These are phyloP conservation scores for Sinonovacula constricta DNA, from an alignment of 1,140 invertebrate genomes.

Conservation along the genomic window DNA sequence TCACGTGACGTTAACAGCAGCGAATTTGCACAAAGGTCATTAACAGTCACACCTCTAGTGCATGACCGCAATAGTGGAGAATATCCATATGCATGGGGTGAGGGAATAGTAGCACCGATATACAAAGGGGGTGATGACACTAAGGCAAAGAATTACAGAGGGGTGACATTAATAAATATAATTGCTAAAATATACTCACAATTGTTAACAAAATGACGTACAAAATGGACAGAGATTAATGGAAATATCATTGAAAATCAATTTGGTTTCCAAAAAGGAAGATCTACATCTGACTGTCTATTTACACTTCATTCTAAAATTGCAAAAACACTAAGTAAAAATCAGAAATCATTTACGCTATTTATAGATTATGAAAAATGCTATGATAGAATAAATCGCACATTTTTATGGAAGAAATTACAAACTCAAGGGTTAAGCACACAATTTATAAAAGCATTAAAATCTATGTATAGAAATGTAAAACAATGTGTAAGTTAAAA, in stretches of 20 bases:
- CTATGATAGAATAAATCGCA: neutral
- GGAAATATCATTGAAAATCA: too few relatives aligned
- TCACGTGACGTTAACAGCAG: too few relatives aligned
- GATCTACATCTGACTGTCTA: too few relatives aligned
- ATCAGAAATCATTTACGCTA: neutral
- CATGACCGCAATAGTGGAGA: too few relatives aligned
- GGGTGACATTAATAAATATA: conserved; percentile 13
- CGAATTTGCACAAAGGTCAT: too few relatives aligned
- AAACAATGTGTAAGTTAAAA: conserved; percentile 23
- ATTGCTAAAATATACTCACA: conserved; percentile 23
- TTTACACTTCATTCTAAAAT: too few relatives aligned
- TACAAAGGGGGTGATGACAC: conserved; percentile 17
- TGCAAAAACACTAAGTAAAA: neutral
- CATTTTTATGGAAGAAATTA: conserved; percentile 5
- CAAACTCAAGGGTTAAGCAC: conserved; percentile 21
- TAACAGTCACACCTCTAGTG: too few relatives aligned
- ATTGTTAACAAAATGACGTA: neutral
- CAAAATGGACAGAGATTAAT: conserved; percentile 10
- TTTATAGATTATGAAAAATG: too few relatives aligned
- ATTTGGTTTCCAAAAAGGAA: too few relatives aligned
- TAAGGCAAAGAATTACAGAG: conserved; percentile 20
- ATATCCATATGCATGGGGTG: conserved; percentile 7
- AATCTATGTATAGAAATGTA: conserved; percentile 13
- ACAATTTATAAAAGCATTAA: conserved; percentile 1
- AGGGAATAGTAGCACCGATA: conserved; percentile 17